These are phyloP conservation scores for Pygoscelis adeliae DNA, from an alignment of 2,113 vertebrate genomes.

Conservation along the genomic window DNA sequence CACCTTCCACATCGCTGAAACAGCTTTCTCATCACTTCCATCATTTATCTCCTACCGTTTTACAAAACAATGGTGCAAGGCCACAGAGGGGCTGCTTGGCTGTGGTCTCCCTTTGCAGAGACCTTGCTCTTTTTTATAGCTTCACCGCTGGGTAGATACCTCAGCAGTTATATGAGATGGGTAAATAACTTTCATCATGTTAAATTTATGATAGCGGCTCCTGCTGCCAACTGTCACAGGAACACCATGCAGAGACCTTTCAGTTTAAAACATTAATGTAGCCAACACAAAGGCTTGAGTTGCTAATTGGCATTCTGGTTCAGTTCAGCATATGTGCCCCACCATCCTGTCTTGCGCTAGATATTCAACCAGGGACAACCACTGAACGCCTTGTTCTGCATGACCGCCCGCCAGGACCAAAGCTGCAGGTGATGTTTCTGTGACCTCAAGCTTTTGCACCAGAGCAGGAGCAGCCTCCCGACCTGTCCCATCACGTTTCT, in stretches of 20 bases:
- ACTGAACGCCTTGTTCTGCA: accelerated
- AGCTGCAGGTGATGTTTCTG: background rate
- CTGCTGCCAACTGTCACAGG: background rate
- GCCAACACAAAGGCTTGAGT: background rate
- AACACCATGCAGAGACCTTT: background rate
- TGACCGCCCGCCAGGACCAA: accelerated
- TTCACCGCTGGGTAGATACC: background rate
- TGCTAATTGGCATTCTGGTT: background rate
- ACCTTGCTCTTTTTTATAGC: background rate
- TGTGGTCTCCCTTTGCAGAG: background rate
- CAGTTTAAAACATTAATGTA: constrained; percentile 22
- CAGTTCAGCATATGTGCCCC: background rate
- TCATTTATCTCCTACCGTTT: background rate
- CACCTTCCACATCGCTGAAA: accelerated
- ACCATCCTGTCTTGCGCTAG: background rate
- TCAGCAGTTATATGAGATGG: background rate
- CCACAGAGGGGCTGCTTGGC: background rate
- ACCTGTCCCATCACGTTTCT: background rate
- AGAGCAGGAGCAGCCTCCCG: background rate
- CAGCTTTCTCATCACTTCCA: background rate
- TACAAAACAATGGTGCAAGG: background rate
- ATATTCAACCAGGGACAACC: background rate
- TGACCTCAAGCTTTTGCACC: background rate
- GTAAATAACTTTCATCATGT: background rate
- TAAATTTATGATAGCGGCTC: background rate